Conservation (phyloP, 2,797 vertebrate genomes). For the Thripadectes ignobilis region DNA sequence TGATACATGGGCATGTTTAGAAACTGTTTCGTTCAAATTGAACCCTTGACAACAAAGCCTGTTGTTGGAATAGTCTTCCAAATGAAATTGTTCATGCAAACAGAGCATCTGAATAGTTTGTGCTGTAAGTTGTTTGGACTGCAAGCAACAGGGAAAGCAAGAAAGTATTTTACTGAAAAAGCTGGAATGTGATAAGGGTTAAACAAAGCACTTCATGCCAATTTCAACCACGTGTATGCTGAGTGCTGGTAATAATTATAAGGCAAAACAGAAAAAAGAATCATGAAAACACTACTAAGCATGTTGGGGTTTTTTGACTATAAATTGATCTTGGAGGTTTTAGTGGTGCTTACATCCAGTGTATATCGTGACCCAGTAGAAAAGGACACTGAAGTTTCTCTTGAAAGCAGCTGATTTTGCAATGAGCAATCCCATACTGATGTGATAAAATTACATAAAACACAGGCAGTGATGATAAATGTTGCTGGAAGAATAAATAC, state of each 20-base stretch:
- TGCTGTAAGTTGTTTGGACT: background rate
- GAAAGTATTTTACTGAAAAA: background rate
- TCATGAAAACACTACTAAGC: background rate
- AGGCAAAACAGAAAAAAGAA: background rate
- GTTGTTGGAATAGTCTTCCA: background rate
- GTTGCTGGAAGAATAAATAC: background rate
- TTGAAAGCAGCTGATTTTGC: background rate
- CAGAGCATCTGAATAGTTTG: background rate
- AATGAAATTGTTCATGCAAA: background rate
- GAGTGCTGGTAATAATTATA: background rate
- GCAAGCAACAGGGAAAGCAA: background rate
- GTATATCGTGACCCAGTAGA: background rate
- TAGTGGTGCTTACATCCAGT: background rate
- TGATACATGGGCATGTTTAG: background rate
- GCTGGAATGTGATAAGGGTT: background rate
- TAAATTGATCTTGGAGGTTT: background rate
- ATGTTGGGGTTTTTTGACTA: background rate
- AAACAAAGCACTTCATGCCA: background rate
- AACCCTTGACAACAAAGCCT: background rate
- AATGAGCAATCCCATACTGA: background rate
- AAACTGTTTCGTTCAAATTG: background rate
- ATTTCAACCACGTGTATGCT: background rate
- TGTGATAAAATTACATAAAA: background rate
- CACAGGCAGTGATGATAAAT: background rate
- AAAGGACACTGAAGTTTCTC: background rate